phyloP scores from a whole-genome alignment of 2,888 invertebrate genomes.

The Hetaerina titia region DNA sequence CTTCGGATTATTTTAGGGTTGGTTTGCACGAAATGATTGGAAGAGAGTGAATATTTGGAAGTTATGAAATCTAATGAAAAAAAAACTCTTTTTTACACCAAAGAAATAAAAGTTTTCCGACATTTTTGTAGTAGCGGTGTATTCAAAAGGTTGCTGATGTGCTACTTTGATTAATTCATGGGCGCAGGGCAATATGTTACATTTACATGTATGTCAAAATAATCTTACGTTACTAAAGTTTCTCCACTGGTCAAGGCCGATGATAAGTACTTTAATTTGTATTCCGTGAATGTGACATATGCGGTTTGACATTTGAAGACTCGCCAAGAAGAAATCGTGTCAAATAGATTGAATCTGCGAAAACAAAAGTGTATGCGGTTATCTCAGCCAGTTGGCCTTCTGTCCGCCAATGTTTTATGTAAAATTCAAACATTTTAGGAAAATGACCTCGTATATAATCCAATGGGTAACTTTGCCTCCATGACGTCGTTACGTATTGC shows the following conservation, averaged over 20 bases:
- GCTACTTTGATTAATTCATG: neutral
- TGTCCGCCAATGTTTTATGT: neutral
- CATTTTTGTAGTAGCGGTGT: neutral
- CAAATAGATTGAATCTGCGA: neutral
- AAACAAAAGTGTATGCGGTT: neutral
- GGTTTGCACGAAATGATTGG: too few relatives aligned
- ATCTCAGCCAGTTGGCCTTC: neutral
- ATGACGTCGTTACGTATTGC: too few relatives aligned
- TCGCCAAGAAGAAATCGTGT: neutral
- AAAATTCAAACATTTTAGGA: neutral
- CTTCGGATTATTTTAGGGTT: too few relatives aligned
- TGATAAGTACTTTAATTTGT: neutral
- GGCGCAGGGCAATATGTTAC: neutral
- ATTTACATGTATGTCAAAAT: neutral
- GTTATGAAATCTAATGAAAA: too few relatives aligned
- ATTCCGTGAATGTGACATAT: neutral
- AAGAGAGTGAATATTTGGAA: too few relatives aligned
- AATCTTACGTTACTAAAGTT: neutral
- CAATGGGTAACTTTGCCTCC: neutral
- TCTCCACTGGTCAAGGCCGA: neutral
- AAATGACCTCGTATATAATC: neutral
- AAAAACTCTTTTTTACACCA: too few relatives aligned
- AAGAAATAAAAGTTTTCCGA: too few relatives aligned
- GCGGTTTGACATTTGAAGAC: neutral
- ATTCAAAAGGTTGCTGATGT: neutral